Percentiles rank a stretch among this genome's conserved stretches.
phyloP scores from a whole-genome alignment of 2,797 vertebrate species.

The Loris lydekkerianus region DNA sequence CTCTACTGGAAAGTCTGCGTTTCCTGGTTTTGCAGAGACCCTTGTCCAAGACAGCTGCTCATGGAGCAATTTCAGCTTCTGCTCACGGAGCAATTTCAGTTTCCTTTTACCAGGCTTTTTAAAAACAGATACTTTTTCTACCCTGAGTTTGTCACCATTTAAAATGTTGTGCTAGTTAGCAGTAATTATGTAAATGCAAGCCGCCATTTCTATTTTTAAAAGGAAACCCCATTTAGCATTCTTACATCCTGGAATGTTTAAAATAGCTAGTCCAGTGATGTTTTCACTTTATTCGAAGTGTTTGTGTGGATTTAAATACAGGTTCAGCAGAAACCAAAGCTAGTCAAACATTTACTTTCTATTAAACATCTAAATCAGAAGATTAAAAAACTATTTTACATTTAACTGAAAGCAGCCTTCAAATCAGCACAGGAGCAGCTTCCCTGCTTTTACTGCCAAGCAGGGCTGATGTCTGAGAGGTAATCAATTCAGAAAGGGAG shows the following conservation, averaged over 20 bases:
- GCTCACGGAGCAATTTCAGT: background rate
- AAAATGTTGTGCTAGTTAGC: conserved; percentile 53
- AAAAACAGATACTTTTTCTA: conserved; percentile 62
- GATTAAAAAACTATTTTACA: conserved; percentile 89
- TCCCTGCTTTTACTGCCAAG: conserved; percentile 55
- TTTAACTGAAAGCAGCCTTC: conserved; percentile 84
- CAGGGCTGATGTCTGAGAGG: conserved; percentile 74
- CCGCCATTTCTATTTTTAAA: conserved; percentile 79
- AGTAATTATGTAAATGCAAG: conserved; percentile 81
- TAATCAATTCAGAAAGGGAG: conserved; percentile 85
- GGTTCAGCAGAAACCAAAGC: conserved; percentile 85
- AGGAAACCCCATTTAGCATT: conserved; percentile 75
- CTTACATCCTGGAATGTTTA: conserved; percentile 71
- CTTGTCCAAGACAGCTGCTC: background rate
- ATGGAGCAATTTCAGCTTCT: background rate
- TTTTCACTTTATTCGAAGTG: conserved; percentile 73
- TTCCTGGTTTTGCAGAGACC: background rate
- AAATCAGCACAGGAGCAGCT: conserved; percentile 81
- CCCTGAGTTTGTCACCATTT: conserved; percentile 45
- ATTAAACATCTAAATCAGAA: conserved; percentile 89
- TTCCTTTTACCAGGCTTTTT: conserved; percentile 40
- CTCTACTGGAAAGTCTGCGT: accelerated
- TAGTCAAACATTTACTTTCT: conserved; percentile 88
- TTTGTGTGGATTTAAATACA: conserved; percentile 86
- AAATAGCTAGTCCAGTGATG: conserved; percentile 53